Base-by-base conservation (phyloP, 2,113 vertebrate genomes). In the Oenanthe melanoleuca region DNA sequence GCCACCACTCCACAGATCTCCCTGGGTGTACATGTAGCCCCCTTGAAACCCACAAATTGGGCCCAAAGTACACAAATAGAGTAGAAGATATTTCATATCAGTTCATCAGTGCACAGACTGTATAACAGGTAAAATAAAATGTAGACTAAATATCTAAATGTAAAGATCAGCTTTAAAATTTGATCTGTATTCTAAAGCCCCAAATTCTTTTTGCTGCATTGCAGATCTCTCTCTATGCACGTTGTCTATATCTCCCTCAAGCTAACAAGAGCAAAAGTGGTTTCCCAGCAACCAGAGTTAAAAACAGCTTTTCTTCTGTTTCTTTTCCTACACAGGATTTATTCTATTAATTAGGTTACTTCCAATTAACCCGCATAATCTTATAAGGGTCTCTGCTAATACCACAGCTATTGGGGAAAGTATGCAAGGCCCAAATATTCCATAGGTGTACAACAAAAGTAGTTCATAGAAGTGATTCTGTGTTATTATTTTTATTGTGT, bases 331-430 rank as follows among this genome's bases (percentile, higher is more conserved):
- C 92, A 93, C 90, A 92, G 66, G 80, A 94, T 97, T 97, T 97
- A 96, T 97, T 94, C 95, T 97, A 95, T 97, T 98, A 98, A 98
- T 98, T 98, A 97, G 96, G 94, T 96, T 97, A 96, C 97, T 97
- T 97, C 96, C 97, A 97, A 97, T 98, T 97, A 98, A 97, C 88
- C 94, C 57, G 88, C 96, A 94, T 98, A 95, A 34, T 95, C 97
- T 96, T 97, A 56, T 91, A 96, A 96, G 93, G 93, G 92, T 91
- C 94, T 96, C 85, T 88, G 94, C 92, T 97, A 97, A 89, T 97
- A 94, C 92, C 87, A 82, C 71, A 88, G 88, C 92, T 96, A 87
- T 75, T 81, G 88, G 93, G 89, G 94, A 95, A 97, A 93, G 83
- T 93, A 86, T 91, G 89, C 87, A 95, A 96, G 87, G 88, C 80